Evolutionary conservation across 2,113 vertebrate species (phyloP).

Genomic region (Macrotus californicus): DNA sequence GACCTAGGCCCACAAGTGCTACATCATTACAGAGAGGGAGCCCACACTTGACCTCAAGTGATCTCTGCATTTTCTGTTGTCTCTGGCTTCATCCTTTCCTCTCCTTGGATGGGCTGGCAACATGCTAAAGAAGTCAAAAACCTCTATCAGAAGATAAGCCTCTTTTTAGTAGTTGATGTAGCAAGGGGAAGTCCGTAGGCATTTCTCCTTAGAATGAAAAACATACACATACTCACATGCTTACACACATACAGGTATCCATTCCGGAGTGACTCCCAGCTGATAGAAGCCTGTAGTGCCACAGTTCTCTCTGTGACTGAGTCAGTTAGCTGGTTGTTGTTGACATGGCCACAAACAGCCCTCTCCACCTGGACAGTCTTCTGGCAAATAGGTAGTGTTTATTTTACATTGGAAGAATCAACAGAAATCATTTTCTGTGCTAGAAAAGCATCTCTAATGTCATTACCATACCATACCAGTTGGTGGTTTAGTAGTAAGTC

Average conservation of each 20-base stretch:
- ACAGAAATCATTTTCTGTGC: neutral
- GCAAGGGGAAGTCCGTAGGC: neutral
- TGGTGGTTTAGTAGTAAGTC: neutral
- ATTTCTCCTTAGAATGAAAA: neutral
- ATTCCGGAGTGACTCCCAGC: neutral
- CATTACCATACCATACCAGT: fast-evolving
- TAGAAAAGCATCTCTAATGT: neutral
- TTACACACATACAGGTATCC: neutral
- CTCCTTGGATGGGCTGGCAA: neutral
- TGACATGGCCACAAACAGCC: neutral
- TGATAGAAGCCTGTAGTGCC: neutral
- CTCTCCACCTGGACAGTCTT: neutral
- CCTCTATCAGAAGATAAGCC: neutral
- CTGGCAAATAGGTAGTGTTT: neutral
- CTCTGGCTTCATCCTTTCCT: neutral
- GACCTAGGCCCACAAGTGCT: neutral
- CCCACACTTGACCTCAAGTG: fast-evolving
- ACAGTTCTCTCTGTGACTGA: neutral
- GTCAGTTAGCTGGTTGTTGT: neutral
- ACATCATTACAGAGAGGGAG: neutral
- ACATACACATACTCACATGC: neutral
- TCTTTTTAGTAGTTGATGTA: neutral
- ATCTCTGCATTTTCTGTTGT: neutral
- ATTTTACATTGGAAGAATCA: neutral
- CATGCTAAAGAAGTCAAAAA: neutral